A percentile compares a stretch with the other conserved stretches of the same genome.
phyloP scores from a whole-genome alignment of 53 echinoderm and acorn worm genomes.

The Zoroaster sp. region DNA sequence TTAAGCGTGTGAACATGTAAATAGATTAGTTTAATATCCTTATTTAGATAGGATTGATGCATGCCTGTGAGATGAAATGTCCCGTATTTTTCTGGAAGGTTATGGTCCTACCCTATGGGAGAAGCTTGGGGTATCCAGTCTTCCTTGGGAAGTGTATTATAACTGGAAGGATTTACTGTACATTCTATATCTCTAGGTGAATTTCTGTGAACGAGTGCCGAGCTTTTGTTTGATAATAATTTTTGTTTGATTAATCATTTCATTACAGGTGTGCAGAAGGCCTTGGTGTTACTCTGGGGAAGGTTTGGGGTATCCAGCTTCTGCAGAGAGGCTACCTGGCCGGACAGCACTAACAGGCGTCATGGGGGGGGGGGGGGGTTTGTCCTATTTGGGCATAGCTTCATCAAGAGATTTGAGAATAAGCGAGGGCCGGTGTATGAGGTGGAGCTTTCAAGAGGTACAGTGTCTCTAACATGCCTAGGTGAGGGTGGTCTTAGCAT shows the following conservation, averaged over 20 bases:
- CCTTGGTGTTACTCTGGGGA: not conserved
- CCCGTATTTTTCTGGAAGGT: no score
- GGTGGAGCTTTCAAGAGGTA: not conserved
- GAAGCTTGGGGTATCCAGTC: constrained; percentile 36
- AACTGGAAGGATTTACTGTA: not conserved
- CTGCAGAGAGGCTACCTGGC: no score
- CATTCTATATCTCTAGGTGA: not conserved
- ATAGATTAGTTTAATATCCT: no score
- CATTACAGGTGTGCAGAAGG: not conserved
- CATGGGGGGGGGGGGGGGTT: not conserved
- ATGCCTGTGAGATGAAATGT: no score
- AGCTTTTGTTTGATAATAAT: not conserved
- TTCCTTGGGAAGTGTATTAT: not conserved
- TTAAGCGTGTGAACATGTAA: no score
- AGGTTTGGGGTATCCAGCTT: not conserved
- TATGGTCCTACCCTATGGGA: not conserved
- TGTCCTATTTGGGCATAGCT: constrained; percentile 10
- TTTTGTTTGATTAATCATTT: not conserved
- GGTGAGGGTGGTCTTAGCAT: not conserved
- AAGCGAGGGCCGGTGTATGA: not conserved
- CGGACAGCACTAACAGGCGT: no score
- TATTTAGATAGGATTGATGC: no score
- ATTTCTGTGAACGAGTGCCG: not conserved
- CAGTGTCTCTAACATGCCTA: not conserved
- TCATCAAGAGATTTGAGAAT: not conserved